Evolutionary conservation across 1,140 invertebrate species (phyloP), one percentile per base, ranked within the genome.

Genomic region (Oncopodura yosiiana): DNA sequence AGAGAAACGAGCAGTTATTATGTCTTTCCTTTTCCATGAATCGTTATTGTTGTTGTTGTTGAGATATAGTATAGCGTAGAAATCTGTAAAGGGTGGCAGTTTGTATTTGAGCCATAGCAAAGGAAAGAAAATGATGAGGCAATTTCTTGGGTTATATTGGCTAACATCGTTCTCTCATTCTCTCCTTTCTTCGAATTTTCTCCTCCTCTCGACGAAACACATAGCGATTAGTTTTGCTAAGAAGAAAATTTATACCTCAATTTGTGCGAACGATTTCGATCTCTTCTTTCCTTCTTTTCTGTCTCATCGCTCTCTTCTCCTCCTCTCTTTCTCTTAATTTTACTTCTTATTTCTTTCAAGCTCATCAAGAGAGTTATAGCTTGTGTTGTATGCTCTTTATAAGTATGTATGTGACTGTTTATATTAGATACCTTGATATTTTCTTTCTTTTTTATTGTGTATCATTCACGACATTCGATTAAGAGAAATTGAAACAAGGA

Each of bases 41-140:
- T n/a, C n/a, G 18, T 24, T 9, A 26, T 26, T 43, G 18, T 43
- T 43, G 27, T 26, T 26, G 24, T 43, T 43, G 23, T 43, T 14
- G 2, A 43, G n/a, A n/a, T n/a, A n/a, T n/a, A n/a, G n/a, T n/a
- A n/a, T n/a, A n/a, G n/a, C n/a, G 23, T 11, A 43, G 41, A 43
- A 21, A 43, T 26, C 27, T 26, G 23, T 21, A 43, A 16, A 42
- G 21, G 16, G 19, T 45, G 26, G 27, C 16, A 16, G 32, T 42
- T 24, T 45, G 19, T 45, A 29, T 14, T 16, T n/a, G 18, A 32
- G 34, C 30, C 34, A n/a, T 18, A 50, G 24, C 23, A 43, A 41
- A 51, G 42, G 39, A 32, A 29, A 45, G 57, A 42, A 53, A 58
- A 54, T 59, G 57, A 54, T 54, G 57, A 54, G 57, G 52, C 57